Evolutionary conservation across 1,140 invertebrate species (phyloP), one percentile per base, ranked within the genome.

Genomic region (Drusus annulatus): DNA sequence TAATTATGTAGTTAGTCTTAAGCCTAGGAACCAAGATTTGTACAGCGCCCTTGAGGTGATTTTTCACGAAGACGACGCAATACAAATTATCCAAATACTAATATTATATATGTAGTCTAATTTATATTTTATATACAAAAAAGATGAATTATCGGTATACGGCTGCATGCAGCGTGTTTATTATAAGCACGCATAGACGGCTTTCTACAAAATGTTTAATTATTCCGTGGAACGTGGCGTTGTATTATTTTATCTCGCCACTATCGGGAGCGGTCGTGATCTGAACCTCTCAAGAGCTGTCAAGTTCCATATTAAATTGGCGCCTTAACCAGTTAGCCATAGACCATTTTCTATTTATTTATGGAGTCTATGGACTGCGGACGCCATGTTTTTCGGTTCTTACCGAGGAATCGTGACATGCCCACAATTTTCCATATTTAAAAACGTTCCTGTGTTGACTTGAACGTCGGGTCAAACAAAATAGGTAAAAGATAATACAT

Each of bases 251-350:
- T 45, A 50, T 19, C 68, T 2, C 36, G 36, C n/a, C 15, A 36
- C 31, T 45, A 63, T 79, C 69, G 54, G 51, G 23, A 21, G 28
- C 60, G 54, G 78, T 79, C 78, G 78, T 79, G 78, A 79, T 79
- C 78, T 79, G 78, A 54, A 79, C 52, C 68, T 73, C 68, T 52
- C 65, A n/a, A 79, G 68, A 73, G 78, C 78, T 69, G 78, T 79
- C 78, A 79, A 71, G 58, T 68, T 79, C 60, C 54, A 68, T 71
- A 71, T 79, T 56, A 69, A 71, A 79, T 69, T 56, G 78, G 65
- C 78, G 78, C 78, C 78, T 65, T 71, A 71, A 71, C 36, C 45
- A 71, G 68, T 45, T 51, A 25, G 36, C 7, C 68, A 52, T 15
- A 21, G 36, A 31, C 28, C 7, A 65, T 65, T 65, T 65, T 23